These are phyloP conservation scores for Sesamia inferens DNA, from an alignment of 2,888 invertebrate species.

Conservation along the genomic window DNA sequence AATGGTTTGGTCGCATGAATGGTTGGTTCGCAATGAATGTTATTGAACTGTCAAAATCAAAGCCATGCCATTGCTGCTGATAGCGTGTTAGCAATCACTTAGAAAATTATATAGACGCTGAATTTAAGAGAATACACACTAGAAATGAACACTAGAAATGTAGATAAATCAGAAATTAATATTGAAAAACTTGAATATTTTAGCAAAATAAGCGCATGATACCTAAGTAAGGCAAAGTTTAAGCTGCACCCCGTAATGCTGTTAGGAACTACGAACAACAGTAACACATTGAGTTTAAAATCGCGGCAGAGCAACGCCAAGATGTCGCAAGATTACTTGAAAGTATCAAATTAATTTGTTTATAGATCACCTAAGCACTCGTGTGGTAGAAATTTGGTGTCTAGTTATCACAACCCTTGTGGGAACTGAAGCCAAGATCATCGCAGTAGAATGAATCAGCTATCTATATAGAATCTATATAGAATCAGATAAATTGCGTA, in stretches of 20 bases:
- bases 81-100: too few species aligned
- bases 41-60: too few species aligned
- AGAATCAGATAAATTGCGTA: too few species aligned
- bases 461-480: too few species aligned
- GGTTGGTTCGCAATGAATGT: too few species aligned
- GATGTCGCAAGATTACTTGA: conserved; percentile 32
- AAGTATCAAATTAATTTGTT: conserved; percentile 27
- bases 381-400: background rate
- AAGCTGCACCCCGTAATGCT: conserved; percentile 46
- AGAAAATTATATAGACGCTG: too few species aligned
- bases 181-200: too few species aligned
- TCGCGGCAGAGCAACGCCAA: conserved; percentile 24
- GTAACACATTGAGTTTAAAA: conserved; percentile 52
- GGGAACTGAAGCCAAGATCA: background rate
- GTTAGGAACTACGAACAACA: conserved; percentile 52
- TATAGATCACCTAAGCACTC: background rate
- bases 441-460: background rate
- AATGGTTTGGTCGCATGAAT: too few species aligned
- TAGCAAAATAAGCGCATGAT: conserved; percentile 21
- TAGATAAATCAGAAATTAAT: too few species aligned
- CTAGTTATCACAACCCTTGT: background rate
- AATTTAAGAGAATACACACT: too few species aligned
- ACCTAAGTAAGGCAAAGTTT: conserved; percentile 46
- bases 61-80: too few species aligned
- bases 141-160: too few species aligned